phyloP scores from a whole-genome alignment of 2,113 vertebrate species.

The Desmodus rotundus region DNA sequence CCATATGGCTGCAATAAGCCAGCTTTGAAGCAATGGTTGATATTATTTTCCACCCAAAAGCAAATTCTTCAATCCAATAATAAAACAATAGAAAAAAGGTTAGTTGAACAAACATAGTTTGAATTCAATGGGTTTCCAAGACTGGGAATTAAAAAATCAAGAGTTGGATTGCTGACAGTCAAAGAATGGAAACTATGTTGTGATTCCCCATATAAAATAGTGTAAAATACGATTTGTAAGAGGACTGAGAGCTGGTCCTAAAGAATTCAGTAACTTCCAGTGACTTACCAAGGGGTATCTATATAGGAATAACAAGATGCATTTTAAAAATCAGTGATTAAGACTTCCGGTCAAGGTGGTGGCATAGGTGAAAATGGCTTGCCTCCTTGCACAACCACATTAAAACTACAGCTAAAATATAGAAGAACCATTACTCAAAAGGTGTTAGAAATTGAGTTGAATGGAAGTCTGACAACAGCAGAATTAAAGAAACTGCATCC shows the following conservation, averaged over 20 bases:
- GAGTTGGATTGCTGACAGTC: neutral
- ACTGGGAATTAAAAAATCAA: neutral
- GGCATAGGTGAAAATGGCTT: too few species aligned
- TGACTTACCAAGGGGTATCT: neutral
- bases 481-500: too few species aligned
- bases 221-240: neutral
- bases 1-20: neutral
- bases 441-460: too few species aligned
- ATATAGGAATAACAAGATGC: neutral
- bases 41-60: neutral
- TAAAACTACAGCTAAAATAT: too few species aligned
- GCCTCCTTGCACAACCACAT: too few species aligned
- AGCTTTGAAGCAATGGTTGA: neutral
- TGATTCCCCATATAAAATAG: neutral
- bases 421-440: too few species aligned
- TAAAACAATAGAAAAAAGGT: neutral
- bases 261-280: neutral
- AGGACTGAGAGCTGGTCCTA: neutral
- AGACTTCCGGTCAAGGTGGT: too few species aligned
- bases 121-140: neutral
- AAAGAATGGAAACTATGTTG: neutral
- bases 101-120: neutral
- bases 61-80: neutral
- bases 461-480: too few species aligned
- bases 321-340: constrained; percentile 6